A percentile compares a stretch with the other conserved stretches of the same genome.
Conservation (phyloP, 1,140 invertebrate genomes). For the Orius insidiosus region DNA sequence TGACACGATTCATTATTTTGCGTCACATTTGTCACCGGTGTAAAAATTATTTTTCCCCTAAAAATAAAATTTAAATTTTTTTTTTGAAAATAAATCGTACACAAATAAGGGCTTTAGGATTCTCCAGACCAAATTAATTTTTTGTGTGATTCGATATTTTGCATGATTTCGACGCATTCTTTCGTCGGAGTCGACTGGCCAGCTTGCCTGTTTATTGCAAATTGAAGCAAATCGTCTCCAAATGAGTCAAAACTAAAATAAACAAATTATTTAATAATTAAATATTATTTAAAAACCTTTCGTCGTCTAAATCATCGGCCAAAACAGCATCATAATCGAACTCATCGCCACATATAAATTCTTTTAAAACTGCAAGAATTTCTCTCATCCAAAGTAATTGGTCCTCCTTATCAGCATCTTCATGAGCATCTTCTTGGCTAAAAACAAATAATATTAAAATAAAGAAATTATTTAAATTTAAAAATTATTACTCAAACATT, state of each 20-base stretch:
- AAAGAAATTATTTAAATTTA: background rate
- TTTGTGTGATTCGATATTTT: slow-evolving; percentile 13
- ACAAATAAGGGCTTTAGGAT: slow-evolving; percentile 19
- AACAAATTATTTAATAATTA: too few relatives aligned
- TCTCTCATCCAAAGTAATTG: background rate
- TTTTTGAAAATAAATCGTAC: slow-evolving; percentile 12
- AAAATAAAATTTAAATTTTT: too few relatives aligned
- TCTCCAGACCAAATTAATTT: slow-evolving; percentile 13
- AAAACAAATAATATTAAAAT: too few relatives aligned
- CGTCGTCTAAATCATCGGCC: background rate
- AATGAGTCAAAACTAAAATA: slow-evolving; percentile 13
- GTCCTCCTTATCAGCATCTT: background rate
- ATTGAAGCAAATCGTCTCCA: slow-evolving; percentile 9
- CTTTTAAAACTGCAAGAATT: background rate
- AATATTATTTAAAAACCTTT: too few relatives aligned
- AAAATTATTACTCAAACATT: background rate
- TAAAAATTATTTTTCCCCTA: slow-evolving; percentile 20
- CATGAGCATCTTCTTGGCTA: background rate
- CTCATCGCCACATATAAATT: background rate
- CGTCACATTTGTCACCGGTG: slow-evolving; percentile 17
- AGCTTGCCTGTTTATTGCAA: slow-evolving; percentile 10
- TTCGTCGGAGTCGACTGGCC: slow-evolving; percentile 15
- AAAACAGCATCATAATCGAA: background rate
- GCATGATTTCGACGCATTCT: slow-evolving; percentile 15
- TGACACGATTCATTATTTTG: slow-evolving; percentile 17